phyloP scores from a whole-genome alignment of 2,888 invertebrate genomes.

The Notocelia uddmanniana region DNA sequence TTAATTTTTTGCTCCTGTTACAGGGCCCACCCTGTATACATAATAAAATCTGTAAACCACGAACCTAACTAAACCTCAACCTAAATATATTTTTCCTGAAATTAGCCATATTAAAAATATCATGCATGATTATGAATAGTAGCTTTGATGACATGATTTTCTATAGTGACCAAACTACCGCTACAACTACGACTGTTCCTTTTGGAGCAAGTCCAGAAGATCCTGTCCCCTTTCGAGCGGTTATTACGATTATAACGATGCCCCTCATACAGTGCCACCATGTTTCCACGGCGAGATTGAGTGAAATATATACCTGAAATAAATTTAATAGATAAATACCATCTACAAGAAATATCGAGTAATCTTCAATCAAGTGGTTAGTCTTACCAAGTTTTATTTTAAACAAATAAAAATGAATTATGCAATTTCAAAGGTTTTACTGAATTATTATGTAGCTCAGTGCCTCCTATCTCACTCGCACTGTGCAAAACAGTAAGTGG shows the following conservation, averaged over 20 bases:
- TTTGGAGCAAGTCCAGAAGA: constrained; percentile 45
- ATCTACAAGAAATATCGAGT: too few relatives aligned
- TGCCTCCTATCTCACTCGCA: too few relatives aligned
- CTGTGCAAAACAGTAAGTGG: too few relatives aligned
- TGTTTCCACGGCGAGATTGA: constrained; percentile 10
- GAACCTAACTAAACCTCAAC: too few relatives aligned
- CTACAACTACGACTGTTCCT: constrained; percentile 44
- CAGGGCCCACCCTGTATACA: too few relatives aligned
- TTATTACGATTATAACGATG: constrained; percentile 17
- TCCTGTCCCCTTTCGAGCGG: constrained; percentile 29
- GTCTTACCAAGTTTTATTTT: too few relatives aligned
- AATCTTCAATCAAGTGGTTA: too few relatives aligned
- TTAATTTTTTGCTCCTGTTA: too few relatives aligned
- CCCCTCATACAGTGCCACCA: constrained; percentile 10
- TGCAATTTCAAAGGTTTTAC: too few relatives aligned
- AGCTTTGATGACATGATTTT: constrained; percentile 46
- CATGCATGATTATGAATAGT: constrained; percentile 48
- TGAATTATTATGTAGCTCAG: too few relatives aligned
- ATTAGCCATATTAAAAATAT: neutral
- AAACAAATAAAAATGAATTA: too few relatives aligned
- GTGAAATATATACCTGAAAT: constrained; percentile 14
- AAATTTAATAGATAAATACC: neutral
- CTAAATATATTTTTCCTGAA: neutral
- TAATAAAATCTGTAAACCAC: too few relatives aligned
- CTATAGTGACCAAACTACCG: constrained; percentile 47